These are phyloP conservation scores for Burhinus oedicnemus DNA, from an alignment of 2,113 vertebrate genomes.

Conservation along the genomic window DNA sequence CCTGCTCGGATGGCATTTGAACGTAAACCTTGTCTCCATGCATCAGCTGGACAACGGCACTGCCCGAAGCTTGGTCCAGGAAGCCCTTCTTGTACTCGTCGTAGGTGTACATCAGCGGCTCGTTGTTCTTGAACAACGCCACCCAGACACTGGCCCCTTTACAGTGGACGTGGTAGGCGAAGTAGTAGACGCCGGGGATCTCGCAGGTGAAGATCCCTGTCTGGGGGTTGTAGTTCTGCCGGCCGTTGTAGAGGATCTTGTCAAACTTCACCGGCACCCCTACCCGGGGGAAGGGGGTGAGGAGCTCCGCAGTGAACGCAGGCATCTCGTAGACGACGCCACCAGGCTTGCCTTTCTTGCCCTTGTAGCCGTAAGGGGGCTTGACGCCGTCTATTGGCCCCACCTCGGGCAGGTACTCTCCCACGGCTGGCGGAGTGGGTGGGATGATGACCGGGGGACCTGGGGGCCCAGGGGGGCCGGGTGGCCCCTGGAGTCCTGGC, in stretches of 20 bases:
- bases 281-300: slow-evolving; percentile 90
- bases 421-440: slow-evolving; percentile 79
- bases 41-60: slow-evolving; percentile 88
- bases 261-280: slow-evolving; percentile 92
- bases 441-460: slow-evolving; percentile 77
- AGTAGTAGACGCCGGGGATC: slow-evolving; percentile 95
- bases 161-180: slow-evolving; percentile 94
- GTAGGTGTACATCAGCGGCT: slow-evolving; percentile 97
- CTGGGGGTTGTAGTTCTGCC: slow-evolving; percentile 95
- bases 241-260: slow-evolving; percentile 92
- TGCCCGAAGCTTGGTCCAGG: slow-evolving; percentile 96
- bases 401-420: slow-evolving; percentile 84
- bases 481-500: slow-evolving; percentile 85
- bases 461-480: slow-evolving; percentile 84
- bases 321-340: slow-evolving; percentile 83
- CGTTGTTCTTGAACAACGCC: slow-evolving; percentile 93
- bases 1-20: slow-evolving; percentile 95
- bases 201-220: slow-evolving; percentile 94
- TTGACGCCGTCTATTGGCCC: slow-evolving; percentile 81
- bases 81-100: slow-evolving; percentile 97
- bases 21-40: slow-evolving; percentile 90
- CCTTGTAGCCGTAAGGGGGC: slow-evolving; percentile 79
- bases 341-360: slow-evolving; percentile 82
- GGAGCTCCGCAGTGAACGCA: slow-evolving; percentile 91
- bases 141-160: slow-evolving; percentile 97